Conservation (phyloP, 2,113 vertebrate genomes). For the Geococcyx californianus region DNA sequence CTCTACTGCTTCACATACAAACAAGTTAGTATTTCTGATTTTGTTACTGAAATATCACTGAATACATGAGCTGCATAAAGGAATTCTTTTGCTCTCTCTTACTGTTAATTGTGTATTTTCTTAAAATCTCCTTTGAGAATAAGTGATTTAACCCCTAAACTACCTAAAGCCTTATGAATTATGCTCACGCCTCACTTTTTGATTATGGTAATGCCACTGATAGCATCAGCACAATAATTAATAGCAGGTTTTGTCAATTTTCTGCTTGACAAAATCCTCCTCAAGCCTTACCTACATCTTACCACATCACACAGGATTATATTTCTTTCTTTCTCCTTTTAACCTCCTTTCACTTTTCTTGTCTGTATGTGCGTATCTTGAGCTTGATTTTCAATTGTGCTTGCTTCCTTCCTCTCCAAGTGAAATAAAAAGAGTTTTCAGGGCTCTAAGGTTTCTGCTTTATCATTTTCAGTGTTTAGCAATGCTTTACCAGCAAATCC, state of each 20-base stretch:
- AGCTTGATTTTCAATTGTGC: neutral
- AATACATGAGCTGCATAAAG: neutral
- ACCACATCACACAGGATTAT: conserved; percentile 43
- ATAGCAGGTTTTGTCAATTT: conserved; percentile 74
- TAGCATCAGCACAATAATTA: conserved; percentile 71
- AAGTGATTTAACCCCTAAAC: conserved; percentile 56
- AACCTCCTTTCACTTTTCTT: conserved; percentile 23
- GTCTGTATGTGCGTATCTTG: neutral
- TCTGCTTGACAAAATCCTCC: conserved; percentile 70
- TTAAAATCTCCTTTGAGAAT: conserved; percentile 44
- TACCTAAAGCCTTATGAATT: neutral
- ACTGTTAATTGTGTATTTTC: conserved; percentile 35
- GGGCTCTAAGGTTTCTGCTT: neutral
- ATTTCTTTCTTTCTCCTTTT: conserved; percentile 40
- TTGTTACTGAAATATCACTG: neutral
- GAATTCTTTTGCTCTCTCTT: neutral
- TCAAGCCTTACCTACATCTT: conserved; percentile 59
- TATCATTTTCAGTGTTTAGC: neutral
- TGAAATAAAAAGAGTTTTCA: neutral
- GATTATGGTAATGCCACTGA: conserved; percentile 68
- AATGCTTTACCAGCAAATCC: neutral
- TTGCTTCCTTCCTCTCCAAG: neutral
- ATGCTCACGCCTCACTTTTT: conserved; percentile 58
- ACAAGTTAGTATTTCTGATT: neutral
- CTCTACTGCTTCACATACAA: neutral